phyloP scores from a whole-genome alignment of 2,888 invertebrate species.

The Acanthosepion pharaonis region DNA sequence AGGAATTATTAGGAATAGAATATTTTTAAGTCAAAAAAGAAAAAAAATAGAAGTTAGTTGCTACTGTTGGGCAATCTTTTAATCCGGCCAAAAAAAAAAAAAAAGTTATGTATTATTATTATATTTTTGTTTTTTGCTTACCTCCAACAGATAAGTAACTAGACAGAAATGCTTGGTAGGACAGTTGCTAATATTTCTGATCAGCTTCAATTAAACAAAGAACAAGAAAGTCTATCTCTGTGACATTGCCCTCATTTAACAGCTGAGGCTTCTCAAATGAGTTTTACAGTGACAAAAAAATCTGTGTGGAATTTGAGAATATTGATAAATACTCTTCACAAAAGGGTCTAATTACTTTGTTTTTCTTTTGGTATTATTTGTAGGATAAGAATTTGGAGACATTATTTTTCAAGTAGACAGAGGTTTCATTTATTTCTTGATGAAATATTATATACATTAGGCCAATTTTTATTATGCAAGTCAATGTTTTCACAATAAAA shows the following conservation, averaged over 20 bases:
- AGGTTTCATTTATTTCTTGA: neutral
- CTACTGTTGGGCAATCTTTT: too few species aligned
- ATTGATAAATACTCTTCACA: neutral
- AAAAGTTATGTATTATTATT: too few species aligned
- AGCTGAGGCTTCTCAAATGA: neutral
- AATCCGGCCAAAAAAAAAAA: too few species aligned
- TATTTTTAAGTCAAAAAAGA: too few species aligned
- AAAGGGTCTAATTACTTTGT: neutral
- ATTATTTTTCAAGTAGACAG: neutral
- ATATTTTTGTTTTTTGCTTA: too few species aligned
- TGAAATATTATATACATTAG: too few species aligned
- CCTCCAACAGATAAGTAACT: too few species aligned
- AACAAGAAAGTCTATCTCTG: neutral
- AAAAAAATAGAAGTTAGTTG: too few species aligned
- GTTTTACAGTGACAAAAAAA: neutral
- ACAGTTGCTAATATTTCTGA: neutral
- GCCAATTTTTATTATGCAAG: too few species aligned
- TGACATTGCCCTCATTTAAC: neutral
- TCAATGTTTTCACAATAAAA: too few species aligned
- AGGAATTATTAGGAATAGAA: too few species aligned
- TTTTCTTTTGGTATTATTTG: neutral
- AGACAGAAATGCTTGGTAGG: too few species aligned
- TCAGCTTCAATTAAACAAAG: neutral
- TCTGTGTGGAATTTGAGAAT: neutral
- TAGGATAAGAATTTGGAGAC: neutral